Evolutionary conservation across 2,113 vertebrate genomes (phyloP).

Genomic region (Sebastes schlegelii): DNA sequence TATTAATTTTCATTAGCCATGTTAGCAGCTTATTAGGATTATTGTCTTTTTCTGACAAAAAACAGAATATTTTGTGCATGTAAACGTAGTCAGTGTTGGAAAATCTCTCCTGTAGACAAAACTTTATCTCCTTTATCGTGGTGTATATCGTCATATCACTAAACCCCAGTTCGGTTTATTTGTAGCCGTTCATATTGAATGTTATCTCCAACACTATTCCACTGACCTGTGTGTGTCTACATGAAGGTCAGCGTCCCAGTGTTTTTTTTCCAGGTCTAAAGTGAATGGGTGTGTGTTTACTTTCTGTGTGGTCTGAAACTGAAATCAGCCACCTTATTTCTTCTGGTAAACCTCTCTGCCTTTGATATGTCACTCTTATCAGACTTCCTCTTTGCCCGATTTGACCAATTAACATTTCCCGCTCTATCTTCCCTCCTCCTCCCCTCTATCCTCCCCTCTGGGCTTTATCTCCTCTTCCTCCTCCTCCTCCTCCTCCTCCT

Average conservation of each 20-base stretch:
- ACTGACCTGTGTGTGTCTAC: neutral
- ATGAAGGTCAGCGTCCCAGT: conserved; percentile 14
- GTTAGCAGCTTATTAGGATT: too few relatives aligned
- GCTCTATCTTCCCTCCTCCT: conserved; percentile 61
- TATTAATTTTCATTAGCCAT: too few relatives aligned
- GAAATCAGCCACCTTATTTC: conserved; percentile 34
- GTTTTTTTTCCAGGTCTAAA: conserved; percentile 55
- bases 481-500: conserved; percentile 43
- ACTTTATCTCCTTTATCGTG: neutral
- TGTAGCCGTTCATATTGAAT: neutral
- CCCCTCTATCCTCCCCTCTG: conserved; percentile 57
- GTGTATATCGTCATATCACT: neutral
- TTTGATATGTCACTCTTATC: conserved; percentile 46
- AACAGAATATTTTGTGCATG: too few relatives aligned
- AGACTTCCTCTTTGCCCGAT: conserved; percentile 39
- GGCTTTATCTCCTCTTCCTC: conserved; percentile 56
- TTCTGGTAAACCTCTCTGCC: conserved; percentile 30
- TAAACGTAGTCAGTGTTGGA: too few relatives aligned
- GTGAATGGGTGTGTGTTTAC: conserved; percentile 57
- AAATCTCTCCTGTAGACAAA: too few relatives aligned
- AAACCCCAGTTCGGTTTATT: neutral
- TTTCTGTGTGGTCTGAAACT: conserved; percentile 40
- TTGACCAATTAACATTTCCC: conserved; percentile 71
- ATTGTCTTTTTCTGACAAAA: too few relatives aligned
- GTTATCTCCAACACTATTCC: neutral